phyloP scores from a whole-genome alignment of 1,140 invertebrate species.

The Formica exsecta region DNA sequence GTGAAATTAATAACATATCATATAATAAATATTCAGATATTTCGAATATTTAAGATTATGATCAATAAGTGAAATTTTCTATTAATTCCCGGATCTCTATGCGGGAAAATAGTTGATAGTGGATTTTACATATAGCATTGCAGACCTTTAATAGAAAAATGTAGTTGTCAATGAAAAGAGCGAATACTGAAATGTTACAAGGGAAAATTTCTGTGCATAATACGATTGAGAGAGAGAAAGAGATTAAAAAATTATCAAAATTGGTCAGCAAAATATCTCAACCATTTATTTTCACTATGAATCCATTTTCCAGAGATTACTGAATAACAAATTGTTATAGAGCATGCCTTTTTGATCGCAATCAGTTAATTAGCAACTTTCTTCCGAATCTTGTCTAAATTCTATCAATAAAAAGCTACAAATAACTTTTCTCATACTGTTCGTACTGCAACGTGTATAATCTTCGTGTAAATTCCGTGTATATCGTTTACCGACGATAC shows the following conservation, averaged over 20 bases:
- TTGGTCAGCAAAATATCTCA: constrained; percentile 82
- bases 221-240: constrained; percentile 5
- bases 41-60: background rate
- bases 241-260: constrained; percentile 55
- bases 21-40: background rate
- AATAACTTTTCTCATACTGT: constrained; percentile 73
- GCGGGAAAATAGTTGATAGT: background rate
- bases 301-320: constrained; percentile 70
- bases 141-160: background rate
- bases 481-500: background rate
- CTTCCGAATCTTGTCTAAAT: constrained; percentile 73
- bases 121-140: background rate
- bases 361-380: constrained; percentile 72
- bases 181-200: background rate
- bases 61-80: background rate
- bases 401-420: constrained; percentile 80
- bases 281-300: constrained; percentile 79
- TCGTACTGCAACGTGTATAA: constrained; percentile 53
- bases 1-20: background rate
- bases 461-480: constrained; percentile 15
- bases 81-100: background rate
- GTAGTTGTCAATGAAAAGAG: background rate
- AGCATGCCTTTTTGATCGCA: constrained; percentile 68
- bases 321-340: constrained; percentile 67
- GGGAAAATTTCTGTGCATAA: constrained; percentile 3